phyloP scores from a whole-genome alignment of 2,888 invertebrate species.

The Sycophila texana region DNA sequence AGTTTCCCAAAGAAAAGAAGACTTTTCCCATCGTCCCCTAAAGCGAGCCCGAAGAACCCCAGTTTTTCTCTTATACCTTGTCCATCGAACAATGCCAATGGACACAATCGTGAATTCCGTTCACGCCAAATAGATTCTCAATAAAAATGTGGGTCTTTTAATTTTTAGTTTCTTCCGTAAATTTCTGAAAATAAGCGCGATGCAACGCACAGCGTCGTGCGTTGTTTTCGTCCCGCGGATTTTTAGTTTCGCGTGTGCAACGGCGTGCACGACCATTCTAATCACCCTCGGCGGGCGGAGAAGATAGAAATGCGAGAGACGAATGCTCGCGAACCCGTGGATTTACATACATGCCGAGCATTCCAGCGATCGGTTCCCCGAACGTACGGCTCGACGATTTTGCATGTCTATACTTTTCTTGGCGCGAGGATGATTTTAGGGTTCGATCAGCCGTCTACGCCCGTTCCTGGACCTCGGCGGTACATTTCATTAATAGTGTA shows the following conservation, averaged over 20 bases:
- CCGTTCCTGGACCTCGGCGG: slow-evolving; percentile 1
- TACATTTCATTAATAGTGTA: slow-evolving; percentile 23
- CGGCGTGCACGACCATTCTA: slow-evolving; percentile 7
- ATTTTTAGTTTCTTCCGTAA: no score
- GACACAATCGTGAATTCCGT: background rate
- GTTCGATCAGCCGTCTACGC: slow-evolving; percentile 10
- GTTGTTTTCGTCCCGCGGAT: background rate
- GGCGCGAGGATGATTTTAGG: slow-evolving; percentile 52
- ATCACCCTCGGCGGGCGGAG: slow-evolving; percentile 20
- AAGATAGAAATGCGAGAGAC: slow-evolving; percentile 33
- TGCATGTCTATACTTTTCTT: slow-evolving; percentile 35
- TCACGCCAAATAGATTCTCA: no score
- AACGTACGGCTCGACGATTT: slow-evolving; percentile 35
- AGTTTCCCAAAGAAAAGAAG: no score
- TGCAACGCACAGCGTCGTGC: no score
- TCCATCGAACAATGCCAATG: background rate
- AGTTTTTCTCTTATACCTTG: background rate
- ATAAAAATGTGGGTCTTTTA: no score
- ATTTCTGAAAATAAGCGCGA: no score
- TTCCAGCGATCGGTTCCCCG: slow-evolving; percentile 51
- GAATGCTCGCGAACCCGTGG: slow-evolving; percentile 25
- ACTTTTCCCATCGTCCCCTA: no score
- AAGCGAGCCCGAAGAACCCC: no score
- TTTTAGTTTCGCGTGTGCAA: slow-evolving; percentile 4
- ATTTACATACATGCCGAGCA: slow-evolving; percentile 52